Base-by-base conservation (phyloP, 2,113 vertebrate species). In the Callocephalon fimbriatum region DNA sequence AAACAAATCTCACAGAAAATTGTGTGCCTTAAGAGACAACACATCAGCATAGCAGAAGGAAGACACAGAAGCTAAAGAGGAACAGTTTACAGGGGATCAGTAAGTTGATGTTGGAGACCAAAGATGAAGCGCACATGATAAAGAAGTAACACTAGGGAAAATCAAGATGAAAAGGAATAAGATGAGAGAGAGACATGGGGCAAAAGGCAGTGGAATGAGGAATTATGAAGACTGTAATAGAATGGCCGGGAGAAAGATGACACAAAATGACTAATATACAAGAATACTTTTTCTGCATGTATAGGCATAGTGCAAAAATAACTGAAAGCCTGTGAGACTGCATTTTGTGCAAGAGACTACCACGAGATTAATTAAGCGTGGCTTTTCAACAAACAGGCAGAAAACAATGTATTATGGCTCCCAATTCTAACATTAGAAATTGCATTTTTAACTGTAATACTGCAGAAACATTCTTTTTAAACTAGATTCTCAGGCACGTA, bases 211-310 rank as follows among this genome's bases (percentile, higher is more conserved):
- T 44, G 35, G 83, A 95, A 97, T 42, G 23, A 86, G 61, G 80
- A 97, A 91, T 47, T 7, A 6, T 2, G 7, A 42, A 87, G n/a
- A 71, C 21, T 31, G 61, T 26, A 89, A 48, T 3, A 81, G 19
- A 84, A 67, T 2, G 8, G 16, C 35, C 29, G 65, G 47, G 45
- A 87, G 48, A 84, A 94, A 72, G 40, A 75, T 61, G 68, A 89
- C 76, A 92, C 10, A 81, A 84, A 86, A 45, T 77, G 15, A 93
- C n/a, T 90, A 85, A 87, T 15, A 63, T 7, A 63, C 8, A 62
- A 5, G 3, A 74, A 17, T 38, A 31, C 5, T 73, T 94, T n/a
- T 91, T 67, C 77, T 79, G 31, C 51, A 44, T 35, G 17, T 53
- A 26, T 11, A 68, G 15, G 6, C 51, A n/a, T 18, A 80, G 77